Evolutionary conservation across 37 sponge, comb jelly and placozoan genomes (phyloP).

Genomic region (Theonella swinhoei): DNA sequence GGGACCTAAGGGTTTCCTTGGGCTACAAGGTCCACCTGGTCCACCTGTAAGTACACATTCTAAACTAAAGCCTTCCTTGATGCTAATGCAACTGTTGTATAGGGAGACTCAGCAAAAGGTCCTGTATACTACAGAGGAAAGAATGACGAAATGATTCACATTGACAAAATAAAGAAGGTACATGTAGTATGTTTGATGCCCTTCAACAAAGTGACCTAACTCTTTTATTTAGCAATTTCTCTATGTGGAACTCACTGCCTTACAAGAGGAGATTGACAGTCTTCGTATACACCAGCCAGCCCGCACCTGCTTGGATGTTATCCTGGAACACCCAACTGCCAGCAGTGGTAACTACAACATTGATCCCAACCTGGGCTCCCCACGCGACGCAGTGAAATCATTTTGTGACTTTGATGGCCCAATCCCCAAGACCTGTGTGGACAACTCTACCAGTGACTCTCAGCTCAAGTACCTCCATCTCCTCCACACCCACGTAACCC

Average conservation of each 20-base stretch:
- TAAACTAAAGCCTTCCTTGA: background rate
- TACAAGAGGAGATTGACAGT: conserved; percentile 47
- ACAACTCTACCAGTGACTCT: conserved; percentile 38
- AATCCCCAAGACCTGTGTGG: conserved; percentile 40
- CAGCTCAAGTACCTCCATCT: conserved; percentile 60
- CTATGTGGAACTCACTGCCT: conserved; percentile 52
- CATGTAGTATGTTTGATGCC: background rate
- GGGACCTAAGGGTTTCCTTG: conserved; percentile 37
- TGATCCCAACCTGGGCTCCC: conserved; percentile 70
- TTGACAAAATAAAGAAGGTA: conserved; percentile 48
- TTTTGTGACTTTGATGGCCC: conserved; percentile 57
- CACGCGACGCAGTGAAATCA: conserved; percentile 47
- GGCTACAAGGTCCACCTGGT: conserved; percentile 59
- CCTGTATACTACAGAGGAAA: conserved; percentile 51
- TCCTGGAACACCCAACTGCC: conserved; percentile 41
- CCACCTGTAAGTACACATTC: conserved; percentile 43
- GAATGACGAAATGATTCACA: conserved; percentile 39
- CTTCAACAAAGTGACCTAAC: background rate
- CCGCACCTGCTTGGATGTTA: conserved; percentile 53
- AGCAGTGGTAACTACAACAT: conserved; percentile 56
- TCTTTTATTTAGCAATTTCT: conserved; percentile 58
- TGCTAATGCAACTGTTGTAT: background rate
- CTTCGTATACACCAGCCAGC: background rate
- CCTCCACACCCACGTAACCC: conserved; percentile 63
- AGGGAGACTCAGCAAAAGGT: conserved; percentile 49